Evolutionary conservation across 2,113 vertebrate species (phyloP).

Genomic region (Actenoides hombroni): DNA sequence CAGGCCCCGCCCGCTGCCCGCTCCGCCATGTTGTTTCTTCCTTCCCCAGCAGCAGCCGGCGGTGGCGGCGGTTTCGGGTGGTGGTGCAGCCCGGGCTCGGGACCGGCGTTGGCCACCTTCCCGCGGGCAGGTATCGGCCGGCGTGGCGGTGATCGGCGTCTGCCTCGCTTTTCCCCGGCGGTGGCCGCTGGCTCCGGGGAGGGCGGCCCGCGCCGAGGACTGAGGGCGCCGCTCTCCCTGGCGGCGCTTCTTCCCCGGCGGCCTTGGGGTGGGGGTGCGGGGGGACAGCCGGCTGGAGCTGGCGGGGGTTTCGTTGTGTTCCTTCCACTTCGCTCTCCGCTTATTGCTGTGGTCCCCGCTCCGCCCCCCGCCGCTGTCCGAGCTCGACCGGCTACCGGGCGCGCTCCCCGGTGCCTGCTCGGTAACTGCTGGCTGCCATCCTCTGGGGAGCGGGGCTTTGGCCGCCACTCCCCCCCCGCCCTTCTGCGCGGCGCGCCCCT

Average conservation of each 20-base stretch:
- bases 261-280: background rate
- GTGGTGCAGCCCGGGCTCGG: background rate
- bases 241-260: background rate
- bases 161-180: background rate
- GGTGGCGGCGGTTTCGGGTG: background rate
- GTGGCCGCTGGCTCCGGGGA: background rate
- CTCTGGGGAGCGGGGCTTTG: background rate
- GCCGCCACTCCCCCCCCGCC: no score
- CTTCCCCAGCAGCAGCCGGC: background rate
- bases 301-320: background rate
- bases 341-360: background rate
- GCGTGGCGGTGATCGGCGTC: background rate
- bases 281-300: background rate
- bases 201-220: background rate
- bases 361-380: background rate
- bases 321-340: background rate
- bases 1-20: background rate
- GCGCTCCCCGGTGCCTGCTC: background rate
- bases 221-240: background rate
- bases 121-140: background rate
- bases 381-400: background rate
- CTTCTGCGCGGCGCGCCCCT: background rate
- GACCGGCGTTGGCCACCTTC: background rate
- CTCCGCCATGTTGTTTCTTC: conserved; percentile 67
- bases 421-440: background rate